phyloP scores from a whole-genome alignment of 2,797 vertebrate genomes.

The Chrosomus eos region DNA sequence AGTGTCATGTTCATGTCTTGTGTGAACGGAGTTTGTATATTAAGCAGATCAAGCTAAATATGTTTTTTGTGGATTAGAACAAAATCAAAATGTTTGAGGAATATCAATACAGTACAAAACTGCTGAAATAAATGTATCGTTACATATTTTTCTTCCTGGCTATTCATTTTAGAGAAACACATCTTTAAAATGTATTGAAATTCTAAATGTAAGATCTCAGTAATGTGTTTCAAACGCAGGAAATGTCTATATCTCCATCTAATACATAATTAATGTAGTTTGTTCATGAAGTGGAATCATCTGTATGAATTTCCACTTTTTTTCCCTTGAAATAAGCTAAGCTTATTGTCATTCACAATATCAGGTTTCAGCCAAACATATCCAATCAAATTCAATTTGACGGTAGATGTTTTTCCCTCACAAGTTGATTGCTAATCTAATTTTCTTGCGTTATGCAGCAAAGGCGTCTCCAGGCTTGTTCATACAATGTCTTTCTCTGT shows the following conservation, averaged over 20 bases:
- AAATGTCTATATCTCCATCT: neutral
- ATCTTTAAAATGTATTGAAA: neutral
- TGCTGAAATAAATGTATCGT: neutral
- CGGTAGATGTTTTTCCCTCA: conserved; percentile 49
- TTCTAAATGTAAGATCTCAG: neutral
- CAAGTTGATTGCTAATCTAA: conserved; percentile 57
- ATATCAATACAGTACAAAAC: neutral
- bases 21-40: neutral
- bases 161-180: neutral
- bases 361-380: conserved; percentile 39
- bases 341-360: conserved; percentile 40
- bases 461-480: conserved; percentile 15
- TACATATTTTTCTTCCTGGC: neutral
- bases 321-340: neutral
- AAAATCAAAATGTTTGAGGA: neutral
- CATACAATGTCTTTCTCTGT: neutral
- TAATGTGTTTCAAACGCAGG: neutral
- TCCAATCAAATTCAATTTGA: conserved; percentile 51
- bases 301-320: conserved; percentile 2
- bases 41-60: neutral
- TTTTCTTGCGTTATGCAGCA: conserved; percentile 61
- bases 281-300: conserved; percentile 25
- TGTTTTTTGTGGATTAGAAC: neutral
- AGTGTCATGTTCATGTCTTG: neutral
- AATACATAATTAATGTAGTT: conserved; percentile 9